A percentile compares a stretch with the other conserved stretches of the same genome.
Conservation (phyloP, 1,140 invertebrate genomes). For the Bombus huntii region DNA sequence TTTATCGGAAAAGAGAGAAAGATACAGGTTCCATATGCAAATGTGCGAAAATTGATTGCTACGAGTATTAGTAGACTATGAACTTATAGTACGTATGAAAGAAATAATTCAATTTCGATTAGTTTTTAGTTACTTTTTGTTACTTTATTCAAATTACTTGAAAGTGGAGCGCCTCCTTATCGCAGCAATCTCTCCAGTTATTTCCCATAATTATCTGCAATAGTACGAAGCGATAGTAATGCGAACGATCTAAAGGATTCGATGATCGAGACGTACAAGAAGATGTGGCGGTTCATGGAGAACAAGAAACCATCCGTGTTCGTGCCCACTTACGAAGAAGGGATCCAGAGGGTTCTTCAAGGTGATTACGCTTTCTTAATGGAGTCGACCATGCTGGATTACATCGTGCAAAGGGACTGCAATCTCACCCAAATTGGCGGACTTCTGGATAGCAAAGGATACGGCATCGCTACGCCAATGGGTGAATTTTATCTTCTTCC, state of each 20-base stretch:
- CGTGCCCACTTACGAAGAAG: slow-evolving; percentile 89
- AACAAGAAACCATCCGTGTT: slow-evolving; percentile 89
- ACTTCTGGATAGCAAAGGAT: slow-evolving; percentile 92
- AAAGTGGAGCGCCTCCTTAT: too few species aligned
- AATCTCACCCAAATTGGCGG: slow-evolving; percentile 97
- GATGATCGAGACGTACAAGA: slow-evolving; percentile 92
- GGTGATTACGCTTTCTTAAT: slow-evolving; percentile 96
- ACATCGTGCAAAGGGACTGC: slow-evolving; percentile 93
- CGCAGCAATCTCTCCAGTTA: too few species aligned
- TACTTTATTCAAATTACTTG: too few species aligned
- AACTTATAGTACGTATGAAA: too few species aligned
- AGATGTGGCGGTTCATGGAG: slow-evolving; percentile 95
- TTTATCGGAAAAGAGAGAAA: too few species aligned
- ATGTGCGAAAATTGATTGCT: too few species aligned
- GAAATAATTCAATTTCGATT: too few species aligned
- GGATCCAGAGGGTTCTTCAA: slow-evolving; percentile 89
- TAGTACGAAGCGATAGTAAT: too few species aligned
- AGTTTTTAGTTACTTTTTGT: too few species aligned
- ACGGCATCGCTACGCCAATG: slow-evolving; percentile 85
- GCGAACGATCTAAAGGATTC: slow-evolving; percentile 85
- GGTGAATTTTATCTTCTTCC: slow-evolving; percentile 72
- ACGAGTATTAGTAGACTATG: too few species aligned
- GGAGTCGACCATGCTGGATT: slow-evolving; percentile 97
- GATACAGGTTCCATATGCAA: too few species aligned
- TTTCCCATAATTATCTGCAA: too few species aligned